Percentiles rank a stretch among this genome's conserved stretches.
phyloP scores from a whole-genome alignment of 2,113 vertebrate species.

The Chionomys nivalis region DNA sequence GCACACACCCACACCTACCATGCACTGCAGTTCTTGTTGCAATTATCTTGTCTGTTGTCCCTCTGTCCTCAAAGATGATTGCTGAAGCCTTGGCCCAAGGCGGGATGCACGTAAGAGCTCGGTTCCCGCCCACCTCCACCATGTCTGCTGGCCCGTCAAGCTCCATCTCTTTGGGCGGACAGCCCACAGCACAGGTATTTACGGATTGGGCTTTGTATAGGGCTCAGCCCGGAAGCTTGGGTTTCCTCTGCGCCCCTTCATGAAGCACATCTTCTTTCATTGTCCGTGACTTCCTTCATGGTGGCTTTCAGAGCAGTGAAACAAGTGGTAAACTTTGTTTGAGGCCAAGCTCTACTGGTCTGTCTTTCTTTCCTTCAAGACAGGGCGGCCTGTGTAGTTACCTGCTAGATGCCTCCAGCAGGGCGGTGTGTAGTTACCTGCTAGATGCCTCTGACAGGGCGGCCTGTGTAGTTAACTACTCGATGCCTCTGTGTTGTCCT shows the following conservation, averaged over 20 bases:
- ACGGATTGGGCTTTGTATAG: conserved; percentile 69
- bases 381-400: background rate
- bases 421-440: background rate
- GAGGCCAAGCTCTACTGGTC: background rate
- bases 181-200: conserved; percentile 94
- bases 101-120: conserved; percentile 92
- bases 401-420: background rate
- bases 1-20: conserved; percentile 78
- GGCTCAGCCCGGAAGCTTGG: conserved; percentile 2
- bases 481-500: background rate
- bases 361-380: background rate
- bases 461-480: background rate
- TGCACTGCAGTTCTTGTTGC: conserved; percentile 89
- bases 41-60: conserved; percentile 92
- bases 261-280: background rate
- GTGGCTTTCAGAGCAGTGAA: background rate
- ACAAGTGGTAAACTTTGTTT: background rate
- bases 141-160: conserved; percentile 88
- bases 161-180: conserved; percentile 89
- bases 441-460: background rate
- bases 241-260: conserved; percentile 40
- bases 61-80: conserved; percentile 93
- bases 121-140: conserved; percentile 90
- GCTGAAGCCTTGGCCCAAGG: conserved; percentile 90
- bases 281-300: background rate